These are phyloP conservation scores for Cyclargus thomasi DNA, from an alignment of 1,140 invertebrate species.

Conservation along the genomic window DNA sequence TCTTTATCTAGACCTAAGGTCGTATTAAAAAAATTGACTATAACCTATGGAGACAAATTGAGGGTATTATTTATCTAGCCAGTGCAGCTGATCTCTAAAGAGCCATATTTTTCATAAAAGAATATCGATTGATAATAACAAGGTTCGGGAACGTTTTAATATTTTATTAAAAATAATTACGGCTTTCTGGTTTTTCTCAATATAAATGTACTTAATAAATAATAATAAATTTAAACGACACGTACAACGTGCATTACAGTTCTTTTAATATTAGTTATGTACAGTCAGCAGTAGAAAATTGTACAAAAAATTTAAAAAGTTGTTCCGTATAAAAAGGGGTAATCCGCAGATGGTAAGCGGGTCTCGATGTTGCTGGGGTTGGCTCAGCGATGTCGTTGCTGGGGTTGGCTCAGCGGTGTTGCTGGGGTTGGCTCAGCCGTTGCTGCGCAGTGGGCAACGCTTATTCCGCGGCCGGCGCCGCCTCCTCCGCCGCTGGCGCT, in stretches of 20 bases:
- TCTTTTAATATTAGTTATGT: conserved; percentile 67
- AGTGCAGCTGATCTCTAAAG: no score
- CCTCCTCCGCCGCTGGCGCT: conserved; percentile 43
- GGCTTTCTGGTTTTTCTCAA: conserved; percentile 56
- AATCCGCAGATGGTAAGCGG: conserved; percentile 61
- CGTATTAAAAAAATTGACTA: no score
- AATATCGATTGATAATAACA: conserved; percentile 34
- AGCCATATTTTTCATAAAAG: not conserved
- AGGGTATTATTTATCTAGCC: no score
- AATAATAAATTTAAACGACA: conserved; percentile 69
- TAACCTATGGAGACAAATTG: no score
- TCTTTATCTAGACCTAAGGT: no score
- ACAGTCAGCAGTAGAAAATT: conserved; percentile 55
- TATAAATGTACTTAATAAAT: conserved; percentile 67
- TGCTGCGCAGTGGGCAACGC: conserved; percentile 30
- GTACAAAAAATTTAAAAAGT: conserved; percentile 55
- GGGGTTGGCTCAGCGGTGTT: conserved; percentile 30
- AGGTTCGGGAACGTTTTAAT: conserved; percentile 51
- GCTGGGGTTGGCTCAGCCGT: conserved; percentile 36
- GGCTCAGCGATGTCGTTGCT: conserved; percentile 30
- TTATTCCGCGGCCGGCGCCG: conserved; percentile 47
- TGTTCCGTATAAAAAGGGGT: conserved; percentile 65
- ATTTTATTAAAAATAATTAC: conserved; percentile 72
- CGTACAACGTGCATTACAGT: conserved; percentile 71
- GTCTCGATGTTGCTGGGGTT: conserved; percentile 36